Evolutionary conservation across 1,140 invertebrate genomes (phyloP), one percentile per base, ranked within the genome.

Genomic region (Scylla paramamosain): DNA sequence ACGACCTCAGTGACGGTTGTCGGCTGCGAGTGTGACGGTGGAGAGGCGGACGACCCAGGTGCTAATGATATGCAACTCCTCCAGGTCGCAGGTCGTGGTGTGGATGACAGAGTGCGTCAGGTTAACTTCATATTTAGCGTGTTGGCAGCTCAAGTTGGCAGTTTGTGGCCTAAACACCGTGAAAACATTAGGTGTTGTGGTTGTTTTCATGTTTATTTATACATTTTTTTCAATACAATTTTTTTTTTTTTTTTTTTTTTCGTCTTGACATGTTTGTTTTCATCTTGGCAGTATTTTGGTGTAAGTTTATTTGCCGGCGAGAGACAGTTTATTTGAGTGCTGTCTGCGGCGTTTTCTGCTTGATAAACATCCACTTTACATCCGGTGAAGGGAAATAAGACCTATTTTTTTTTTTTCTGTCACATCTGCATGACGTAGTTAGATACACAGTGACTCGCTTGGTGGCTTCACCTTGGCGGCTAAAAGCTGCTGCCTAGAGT

Each of bases 281-380:
- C 52, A 2, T n/a, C 67, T n/a, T 77, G 67, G 0, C 25, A 77
- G n/a, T n/a, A 77, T 77, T 77, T 77, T 77, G 20, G 67, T 25
- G 67, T 20, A 77, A 77, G 67, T 77, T 59, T 77, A 1, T 77
- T 77, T 20, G 67, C n/a, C 20, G 20, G 20, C 25, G n/a, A 77
- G 67, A 77, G 20, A n/a, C n/a, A 77, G 67, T 77, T 77, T 77
- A 77, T n/a, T 77, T 77, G 67, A 77, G 16, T 77, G 12, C n/a
- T 77, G 67, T 77, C 67, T 77, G 67, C 25, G 8, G 67, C 25
- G 67, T n/a, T 77, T 77, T 77, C 67, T 77, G 67, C 25, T 77
- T 77, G 67, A n/a, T 77, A 77, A 77, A 77, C 67, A 77, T n/a
- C 67, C 67, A 77, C 67, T 77, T 77, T n/a, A 20, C 67, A 77